These are phyloP conservation scores for Eumeta japonica DNA, from an alignment of 1,140 invertebrate species.

Conservation along the genomic window DNA sequence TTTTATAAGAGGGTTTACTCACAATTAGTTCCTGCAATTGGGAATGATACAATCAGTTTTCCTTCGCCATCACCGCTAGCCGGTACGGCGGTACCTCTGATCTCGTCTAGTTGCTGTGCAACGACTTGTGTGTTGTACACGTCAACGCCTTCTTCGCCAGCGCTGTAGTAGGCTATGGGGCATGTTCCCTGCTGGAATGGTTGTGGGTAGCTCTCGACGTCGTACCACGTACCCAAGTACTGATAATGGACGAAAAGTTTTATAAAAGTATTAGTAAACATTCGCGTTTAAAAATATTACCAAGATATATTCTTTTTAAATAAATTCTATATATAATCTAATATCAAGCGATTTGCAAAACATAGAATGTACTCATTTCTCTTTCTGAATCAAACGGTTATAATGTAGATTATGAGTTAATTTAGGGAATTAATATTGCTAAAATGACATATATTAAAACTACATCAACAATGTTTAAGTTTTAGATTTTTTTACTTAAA, in stretches of 20 bases:
- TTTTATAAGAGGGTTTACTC: too few relatives aligned
- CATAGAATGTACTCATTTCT: too few relatives aligned
- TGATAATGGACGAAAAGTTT: conserved; percentile 15
- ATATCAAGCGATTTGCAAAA: too few relatives aligned
- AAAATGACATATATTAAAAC: too few relatives aligned
- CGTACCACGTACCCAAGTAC: conserved; percentile 30
- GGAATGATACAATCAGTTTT: conserved; percentile 31
- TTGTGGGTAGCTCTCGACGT: conserved; percentile 28
- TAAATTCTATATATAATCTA: too few relatives aligned
- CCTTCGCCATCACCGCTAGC: conserved; percentile 21
- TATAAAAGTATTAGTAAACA: not conserved
- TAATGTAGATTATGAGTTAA: too few relatives aligned
- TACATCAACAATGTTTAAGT: too few relatives aligned
- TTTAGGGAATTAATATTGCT: too few relatives aligned
- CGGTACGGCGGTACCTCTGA: conserved; percentile 22
- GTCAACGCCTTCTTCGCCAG: conserved; percentile 6
- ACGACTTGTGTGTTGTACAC: conserved; percentile 31
- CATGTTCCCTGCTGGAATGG: conserved; percentile 31
- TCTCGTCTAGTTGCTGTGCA: conserved; percentile 18
- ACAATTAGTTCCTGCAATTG: conserved; percentile 10
- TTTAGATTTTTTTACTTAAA: too few relatives aligned
- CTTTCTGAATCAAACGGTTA: too few relatives aligned
- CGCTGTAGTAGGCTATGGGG: conserved; percentile 25
- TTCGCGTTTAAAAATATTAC: too few relatives aligned
- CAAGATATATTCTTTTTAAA: too few relatives aligned